A percentile compares a stretch with the other conserved stretches of the same genome.
phyloP scores from a whole-genome alignment of 2,888 invertebrate species.

The Nomada goodeniana region DNA sequence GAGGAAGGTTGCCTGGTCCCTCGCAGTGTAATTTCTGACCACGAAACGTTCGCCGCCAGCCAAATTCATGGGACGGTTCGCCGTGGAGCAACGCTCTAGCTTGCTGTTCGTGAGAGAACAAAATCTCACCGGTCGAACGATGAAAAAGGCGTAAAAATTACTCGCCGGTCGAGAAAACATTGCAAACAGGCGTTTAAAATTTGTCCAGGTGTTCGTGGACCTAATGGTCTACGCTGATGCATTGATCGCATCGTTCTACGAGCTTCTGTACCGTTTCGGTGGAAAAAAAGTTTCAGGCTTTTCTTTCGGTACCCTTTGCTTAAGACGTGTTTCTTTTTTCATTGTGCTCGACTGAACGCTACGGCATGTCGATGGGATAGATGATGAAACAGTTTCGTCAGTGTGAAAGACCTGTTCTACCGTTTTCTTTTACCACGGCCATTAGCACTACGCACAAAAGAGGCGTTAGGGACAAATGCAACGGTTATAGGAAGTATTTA shows the following conservation, averaged over 20 bases:
- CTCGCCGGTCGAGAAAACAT: background rate
- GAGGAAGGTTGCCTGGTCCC: conserved; percentile 19
- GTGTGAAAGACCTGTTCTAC: no score
- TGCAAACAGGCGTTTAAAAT: conserved; percentile 10
- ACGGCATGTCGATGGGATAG: background rate
- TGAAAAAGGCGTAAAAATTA: background rate
- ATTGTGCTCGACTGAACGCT: background rate
- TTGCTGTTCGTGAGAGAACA: background rate
- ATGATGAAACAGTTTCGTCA: no score
- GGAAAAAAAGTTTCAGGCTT: background rate
- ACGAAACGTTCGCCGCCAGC: conserved; percentile 3
- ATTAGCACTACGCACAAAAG: no score
- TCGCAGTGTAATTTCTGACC: conserved; percentile 31
- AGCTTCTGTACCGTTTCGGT: background rate
- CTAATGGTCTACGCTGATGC: background rate
- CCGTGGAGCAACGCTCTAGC: background rate
- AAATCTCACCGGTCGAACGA: background rate
- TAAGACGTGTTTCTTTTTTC: no score
- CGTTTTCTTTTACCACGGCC: no score
- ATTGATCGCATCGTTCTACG: conserved; percentile 6
- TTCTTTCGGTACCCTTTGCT: background rate
- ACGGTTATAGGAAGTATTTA: no score
- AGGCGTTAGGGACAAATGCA: no score
- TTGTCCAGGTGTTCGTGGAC: conserved; percentile 1
- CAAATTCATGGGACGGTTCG: conserved; percentile 32